phyloP scores from a whole-genome alignment of 2,888 invertebrate genomes.

The Boloria selene region DNA sequence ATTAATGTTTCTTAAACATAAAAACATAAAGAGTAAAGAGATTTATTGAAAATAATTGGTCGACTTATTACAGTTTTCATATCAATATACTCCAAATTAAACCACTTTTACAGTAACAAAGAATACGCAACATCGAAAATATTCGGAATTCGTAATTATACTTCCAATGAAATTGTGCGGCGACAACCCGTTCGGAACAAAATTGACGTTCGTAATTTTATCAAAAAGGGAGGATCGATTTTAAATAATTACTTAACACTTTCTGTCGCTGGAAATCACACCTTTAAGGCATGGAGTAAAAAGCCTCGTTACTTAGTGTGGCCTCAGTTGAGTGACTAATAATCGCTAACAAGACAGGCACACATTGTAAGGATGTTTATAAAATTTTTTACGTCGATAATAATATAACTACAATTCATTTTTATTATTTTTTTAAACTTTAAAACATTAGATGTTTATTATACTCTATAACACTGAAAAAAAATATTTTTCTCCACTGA shows the following conservation, averaged over 20 bases:
- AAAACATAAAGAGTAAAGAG: background rate
- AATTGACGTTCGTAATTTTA: conserved; percentile 50
- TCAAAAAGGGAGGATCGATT: conserved; percentile 54
- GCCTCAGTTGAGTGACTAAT: conserved; percentile 67
- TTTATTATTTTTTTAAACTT: background rate
- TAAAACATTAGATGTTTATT: background rate
- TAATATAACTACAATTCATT: background rate
- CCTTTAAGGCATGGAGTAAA: conserved; percentile 73
- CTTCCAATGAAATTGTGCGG: conserved; percentile 44
- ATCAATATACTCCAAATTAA: conserved; percentile 9
- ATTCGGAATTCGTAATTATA: conserved; percentile 29
- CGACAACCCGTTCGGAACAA: conserved; percentile 55
- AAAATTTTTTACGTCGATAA: conserved; percentile 33
- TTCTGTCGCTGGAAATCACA: conserved; percentile 72
- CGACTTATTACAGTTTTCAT: conserved; percentile 13
- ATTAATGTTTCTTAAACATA: too few species aligned
- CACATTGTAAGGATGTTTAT: conserved; percentile 71
- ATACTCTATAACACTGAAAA: background rate
- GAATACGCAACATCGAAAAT: conserved; percentile 25
- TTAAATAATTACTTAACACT: conserved; percentile 75
- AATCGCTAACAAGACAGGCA: conserved; percentile 71
- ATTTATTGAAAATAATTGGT: background rate
- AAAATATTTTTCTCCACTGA: too few species aligned
- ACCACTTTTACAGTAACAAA: conserved; percentile 18
- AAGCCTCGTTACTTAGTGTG: conserved; percentile 63